These are phyloP conservation scores for Heloderma charlesbogerti DNA, from an alignment of 2,113 vertebrate species.

Conservation along the genomic window DNA sequence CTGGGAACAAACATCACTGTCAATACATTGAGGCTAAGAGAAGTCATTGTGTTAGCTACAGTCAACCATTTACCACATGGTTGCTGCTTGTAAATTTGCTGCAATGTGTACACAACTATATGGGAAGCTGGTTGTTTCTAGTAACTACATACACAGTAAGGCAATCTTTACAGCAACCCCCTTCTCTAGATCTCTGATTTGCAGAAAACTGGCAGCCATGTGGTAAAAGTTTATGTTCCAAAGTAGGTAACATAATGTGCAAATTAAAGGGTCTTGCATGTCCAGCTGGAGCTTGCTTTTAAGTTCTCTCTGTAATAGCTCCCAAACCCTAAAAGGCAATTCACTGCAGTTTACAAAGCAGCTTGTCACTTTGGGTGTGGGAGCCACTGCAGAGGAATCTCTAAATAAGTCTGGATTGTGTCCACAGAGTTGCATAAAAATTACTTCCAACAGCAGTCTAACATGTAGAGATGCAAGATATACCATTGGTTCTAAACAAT, in stretches of 20 bases:
- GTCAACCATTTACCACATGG: background rate
- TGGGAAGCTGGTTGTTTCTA: background rate
- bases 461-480: background rate
- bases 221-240: background rate
- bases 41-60: background rate
- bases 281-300: background rate
- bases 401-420: background rate
- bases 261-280: background rate
- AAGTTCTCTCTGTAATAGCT: background rate
- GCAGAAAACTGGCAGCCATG: background rate
- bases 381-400: background rate
- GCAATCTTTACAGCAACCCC: background rate
- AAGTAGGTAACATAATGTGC: background rate
- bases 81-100: background rate
- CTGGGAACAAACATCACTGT: background rate
- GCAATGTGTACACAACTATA: background rate
- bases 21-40: background rate
- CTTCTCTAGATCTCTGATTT: background rate
- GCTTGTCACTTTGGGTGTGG: background rate
- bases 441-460: background rate
- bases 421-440: background rate
- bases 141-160: background rate
- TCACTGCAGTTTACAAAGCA: background rate
- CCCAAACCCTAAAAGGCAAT: background rate
- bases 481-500: background rate